Evolutionary conservation across 2,888 invertebrate genomes (phyloP), one percentile per base, ranked within the genome.

Genomic region (Troides aeacus): DNA sequence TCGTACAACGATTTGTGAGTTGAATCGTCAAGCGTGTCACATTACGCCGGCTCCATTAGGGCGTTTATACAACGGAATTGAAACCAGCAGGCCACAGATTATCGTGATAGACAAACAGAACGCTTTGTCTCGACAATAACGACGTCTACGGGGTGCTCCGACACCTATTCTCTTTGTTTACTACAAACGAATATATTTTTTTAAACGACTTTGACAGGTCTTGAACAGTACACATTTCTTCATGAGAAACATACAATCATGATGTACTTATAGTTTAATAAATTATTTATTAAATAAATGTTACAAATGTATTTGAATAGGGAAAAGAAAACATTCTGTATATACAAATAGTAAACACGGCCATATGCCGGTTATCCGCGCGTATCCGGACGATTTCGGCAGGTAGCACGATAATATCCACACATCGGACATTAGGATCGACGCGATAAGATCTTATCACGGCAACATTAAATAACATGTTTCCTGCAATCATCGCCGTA

Each of bases 21-120:
- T 90, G 89, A 92, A 92, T 92, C 92, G 92, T 92, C 92, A 92
- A 92, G 92, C 92, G 92, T 92, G 90, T 92, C 92, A 90, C 92
- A 91, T 92, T 92, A 92, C 92, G 86, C 62, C 84, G 18, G 85
- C 79, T 84, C 90, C 92, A 92, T 92, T 92, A 92, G 89, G 90
- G 88, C 89, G 88, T 92, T 92, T 92, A 92, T 88, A 92, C 89
- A 91, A 92, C 88, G 87, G 87, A 91, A 92, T 92, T 90, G 92
- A 91, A 92, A 91, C 90, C 88, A 88, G 88, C 88, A 86, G 87
- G 84, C 90, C 87, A 87, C 90, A 91, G 92, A 90, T 91, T 92
- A 92, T 90, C 89, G 84, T 91, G 90, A 92, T 90, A 92, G 89
- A 88, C 90, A 89, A 91, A 89, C 86, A 84, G 84, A 81, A 80